Base-by-base conservation (phyloP, 1,140 invertebrate genomes). In the Capitella teleta region DNA sequence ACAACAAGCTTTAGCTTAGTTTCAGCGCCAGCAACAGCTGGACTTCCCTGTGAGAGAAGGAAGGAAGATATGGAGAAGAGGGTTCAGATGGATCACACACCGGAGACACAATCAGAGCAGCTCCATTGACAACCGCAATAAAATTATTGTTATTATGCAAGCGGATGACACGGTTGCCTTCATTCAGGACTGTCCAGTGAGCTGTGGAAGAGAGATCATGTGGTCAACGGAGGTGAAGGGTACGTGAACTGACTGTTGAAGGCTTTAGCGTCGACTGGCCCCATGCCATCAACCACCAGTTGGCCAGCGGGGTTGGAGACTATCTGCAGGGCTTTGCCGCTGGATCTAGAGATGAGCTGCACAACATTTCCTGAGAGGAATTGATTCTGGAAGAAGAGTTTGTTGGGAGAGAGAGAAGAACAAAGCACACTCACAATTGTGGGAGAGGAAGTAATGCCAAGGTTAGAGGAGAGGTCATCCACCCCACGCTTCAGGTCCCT, bases 141-240 rank as follows among this genome's bases (percentile, higher is more conserved):
- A 61, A 68, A 56, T 70, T 70, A 56, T 66, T 54, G 59, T 67
- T 67, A 58, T 68, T 70, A 43, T 66, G 61, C 8, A 70, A 60
- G 19, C 59, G 54, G 1, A 70, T 61, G 42, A 64, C 58, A 45
- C 68, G 66, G 6, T 55, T 61, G 32, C 63, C 63, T 41, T 65
- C 63, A 51, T 63, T 62, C 4, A 61, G 44, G 12, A 69, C 61
- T 5, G 65, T 69, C 66, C 66, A 69, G 6, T 55, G 30, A 40
- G 63, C 64, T 68, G 50, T 32, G 58, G 57, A 30, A 41, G 47
- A 16, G 14, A 4, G n/a, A 43, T 19, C 3, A 43, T 14, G 16
- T 21, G 23, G 25, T 3, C 2, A 24, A 19, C 16, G 4, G 14
- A 43, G 23, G 2, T 19, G 16, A 16, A 24, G 2, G 41, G 41